A percentile compares a stretch with the other conserved stretches of the same genome.
Evolutionary conservation across 2,888 invertebrate genomes (phyloP).

Genomic region (Microplitis deprimator): DNA sequence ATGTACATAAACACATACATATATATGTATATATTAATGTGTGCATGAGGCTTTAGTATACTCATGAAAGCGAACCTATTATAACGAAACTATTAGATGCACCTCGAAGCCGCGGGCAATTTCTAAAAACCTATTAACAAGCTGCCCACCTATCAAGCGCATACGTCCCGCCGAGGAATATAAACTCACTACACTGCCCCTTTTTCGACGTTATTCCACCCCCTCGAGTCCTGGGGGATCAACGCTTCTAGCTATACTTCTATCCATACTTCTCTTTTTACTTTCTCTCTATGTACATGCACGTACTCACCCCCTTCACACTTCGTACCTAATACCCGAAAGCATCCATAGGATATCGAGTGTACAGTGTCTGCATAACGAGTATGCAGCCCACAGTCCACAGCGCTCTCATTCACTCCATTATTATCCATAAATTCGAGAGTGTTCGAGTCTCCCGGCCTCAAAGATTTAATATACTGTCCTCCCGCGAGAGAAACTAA

Average conservation of each 20-base stretch:
- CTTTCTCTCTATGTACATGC: background rate
- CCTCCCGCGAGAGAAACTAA: conserved; percentile 41
- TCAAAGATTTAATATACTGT: conserved; percentile 39
- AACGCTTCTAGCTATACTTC: background rate
- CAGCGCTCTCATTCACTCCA: conserved; percentile 20
- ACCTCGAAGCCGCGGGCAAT: conserved; percentile 49
- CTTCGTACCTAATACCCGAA: background rate
- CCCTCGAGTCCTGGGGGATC: background rate
- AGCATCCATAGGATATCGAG: too few species aligned
- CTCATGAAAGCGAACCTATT: conserved; percentile 49
- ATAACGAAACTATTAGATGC: conserved; percentile 50
- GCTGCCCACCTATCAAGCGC: conserved; percentile 54
- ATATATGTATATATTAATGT: conserved; percentile 36
- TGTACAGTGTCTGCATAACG: too few species aligned
- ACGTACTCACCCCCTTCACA: conserved; percentile 8
- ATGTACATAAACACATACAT: conserved; percentile 27
- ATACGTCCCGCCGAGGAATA: conserved; percentile 50
- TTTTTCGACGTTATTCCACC: background rate
- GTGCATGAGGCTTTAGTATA: conserved; percentile 32
- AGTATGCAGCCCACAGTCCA: background rate
- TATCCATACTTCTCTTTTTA: background rate
- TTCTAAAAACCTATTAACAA: conserved; percentile 60
- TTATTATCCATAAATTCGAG: conserved; percentile 42
- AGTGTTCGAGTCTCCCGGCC: conserved; percentile 23
- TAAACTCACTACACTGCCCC: conserved; percentile 8